A percentile compares a stretch with the other conserved stretches of the same genome.
phyloP scores from a whole-genome alignment of 2,888 invertebrate species.

The Melinaea marsaeus region DNA sequence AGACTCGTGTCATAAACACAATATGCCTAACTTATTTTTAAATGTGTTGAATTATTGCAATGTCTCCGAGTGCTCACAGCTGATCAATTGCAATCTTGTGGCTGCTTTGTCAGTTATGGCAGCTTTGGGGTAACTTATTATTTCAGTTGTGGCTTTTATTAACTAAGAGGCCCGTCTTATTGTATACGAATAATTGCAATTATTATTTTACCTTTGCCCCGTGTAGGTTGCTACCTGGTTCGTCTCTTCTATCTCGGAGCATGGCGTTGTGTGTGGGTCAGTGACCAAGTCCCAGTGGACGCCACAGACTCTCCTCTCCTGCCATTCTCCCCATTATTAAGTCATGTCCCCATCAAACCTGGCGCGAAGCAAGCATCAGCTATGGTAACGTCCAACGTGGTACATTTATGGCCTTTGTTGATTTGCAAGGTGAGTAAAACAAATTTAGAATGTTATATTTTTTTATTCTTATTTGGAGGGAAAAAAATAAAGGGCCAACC shows the following conservation, averaged over 20 bases:
- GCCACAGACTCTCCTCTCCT: conserved; percentile 58
- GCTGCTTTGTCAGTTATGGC: conserved; percentile 56
- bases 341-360: conserved; percentile 40
- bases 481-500: too few relatives aligned
- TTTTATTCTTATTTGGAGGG: background rate
- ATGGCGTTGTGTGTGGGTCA: conserved; percentile 71
- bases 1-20: too few relatives aligned
- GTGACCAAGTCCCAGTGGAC: conserved; percentile 65
- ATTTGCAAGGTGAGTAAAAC: conserved; percentile 55
- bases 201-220: conserved; percentile 39
- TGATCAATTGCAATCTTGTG: too few relatives aligned
- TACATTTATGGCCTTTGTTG: conserved; percentile 65
- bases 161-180: too few relatives aligned
- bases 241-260: conserved; percentile 63
- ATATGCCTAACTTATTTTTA: too few relatives aligned
- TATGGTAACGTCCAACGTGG: conserved; percentile 41
- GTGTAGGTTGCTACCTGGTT: conserved; percentile 57
- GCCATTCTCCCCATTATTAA: conserved; percentile 59
- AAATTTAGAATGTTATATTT: background rate
- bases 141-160: too few relatives aligned
- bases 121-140: too few relatives aligned
- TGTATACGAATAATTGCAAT: too few relatives aligned
- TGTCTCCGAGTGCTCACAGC: too few relatives aligned
- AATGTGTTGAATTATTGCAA: background rate
- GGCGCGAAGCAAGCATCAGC: conserved; percentile 38